Conservation (phyloP, 2,888 invertebrate genomes). For the Ormia ochracea region DNA sequence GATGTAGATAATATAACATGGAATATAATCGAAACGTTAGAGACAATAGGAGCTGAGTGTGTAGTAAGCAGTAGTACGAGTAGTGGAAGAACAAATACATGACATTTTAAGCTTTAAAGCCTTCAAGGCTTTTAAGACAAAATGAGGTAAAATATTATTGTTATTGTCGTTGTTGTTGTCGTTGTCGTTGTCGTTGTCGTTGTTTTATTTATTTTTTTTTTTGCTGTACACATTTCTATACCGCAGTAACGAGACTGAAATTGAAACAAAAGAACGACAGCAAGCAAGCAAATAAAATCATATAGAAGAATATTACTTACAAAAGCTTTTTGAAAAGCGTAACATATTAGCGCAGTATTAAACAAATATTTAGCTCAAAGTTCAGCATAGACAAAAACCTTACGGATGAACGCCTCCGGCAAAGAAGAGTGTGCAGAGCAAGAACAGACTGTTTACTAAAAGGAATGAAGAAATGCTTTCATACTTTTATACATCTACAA, state of each 20-base stretch:
- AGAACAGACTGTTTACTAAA: conserved; percentile 14
- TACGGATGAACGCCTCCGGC: conserved; percentile 38
- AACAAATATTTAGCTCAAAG: conserved; percentile 62
- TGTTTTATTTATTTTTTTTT: no score
- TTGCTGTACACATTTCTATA: no score
- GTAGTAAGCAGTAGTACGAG: neutral
- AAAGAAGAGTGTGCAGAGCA: neutral
- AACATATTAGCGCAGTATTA: conserved; percentile 58
- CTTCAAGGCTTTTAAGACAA: conserved; percentile 38
- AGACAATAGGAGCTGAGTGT: neutral
- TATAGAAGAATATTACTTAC: conserved; percentile 14
- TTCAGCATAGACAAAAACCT: conserved; percentile 63
- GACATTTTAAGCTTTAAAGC: conserved; percentile 57
- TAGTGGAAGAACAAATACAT: conserved; percentile 30
- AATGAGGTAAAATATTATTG: conserved; percentile 22
- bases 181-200: neutral
- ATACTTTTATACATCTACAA: neutral
- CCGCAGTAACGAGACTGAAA: conserved; percentile 23
- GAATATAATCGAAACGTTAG: conserved; percentile 2
- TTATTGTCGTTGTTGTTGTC: neutral
- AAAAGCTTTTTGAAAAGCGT: conserved; percentile 56
- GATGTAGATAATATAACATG: conserved; percentile 52
- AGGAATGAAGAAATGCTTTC: neutral
- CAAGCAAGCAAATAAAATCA: conserved; percentile 13
- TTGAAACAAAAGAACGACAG: conserved; percentile 34